phyloP scores from a whole-genome alignment of 2,888 invertebrate genomes.

The Pimpla rufipes region DNA sequence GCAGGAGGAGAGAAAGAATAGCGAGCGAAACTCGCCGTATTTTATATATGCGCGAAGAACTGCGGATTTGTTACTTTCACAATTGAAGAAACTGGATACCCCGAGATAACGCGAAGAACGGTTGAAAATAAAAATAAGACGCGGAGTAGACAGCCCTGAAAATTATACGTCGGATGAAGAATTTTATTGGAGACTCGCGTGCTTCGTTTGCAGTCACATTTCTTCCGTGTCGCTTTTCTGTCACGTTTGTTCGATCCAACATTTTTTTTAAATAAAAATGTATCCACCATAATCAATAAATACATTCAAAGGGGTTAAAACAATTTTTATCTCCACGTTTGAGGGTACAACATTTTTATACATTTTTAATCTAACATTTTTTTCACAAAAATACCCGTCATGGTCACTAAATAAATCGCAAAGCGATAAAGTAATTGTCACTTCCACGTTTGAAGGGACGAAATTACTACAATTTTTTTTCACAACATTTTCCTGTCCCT shows the following conservation, averaged over 20 bases:
- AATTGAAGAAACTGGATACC: conserved; percentile 50
- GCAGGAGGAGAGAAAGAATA: conserved; percentile 54
- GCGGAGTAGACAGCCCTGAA: background rate
- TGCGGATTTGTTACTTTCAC: conserved; percentile 48
- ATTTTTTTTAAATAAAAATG: too few species aligned
- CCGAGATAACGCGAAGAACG: background rate
- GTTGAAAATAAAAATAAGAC: background rate
- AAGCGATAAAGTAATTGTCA: too few species aligned
- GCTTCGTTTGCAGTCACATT: background rate
- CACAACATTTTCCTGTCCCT: too few species aligned
- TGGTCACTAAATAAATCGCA: too few species aligned
- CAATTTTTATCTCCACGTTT: background rate
- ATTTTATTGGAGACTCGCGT: background rate
- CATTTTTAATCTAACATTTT: too few species aligned
- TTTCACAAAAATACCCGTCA: too few species aligned
- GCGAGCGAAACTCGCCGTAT: conserved; percentile 51
- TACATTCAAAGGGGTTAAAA: too few species aligned
- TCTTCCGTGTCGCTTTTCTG: background rate
- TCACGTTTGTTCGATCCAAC: too few species aligned
- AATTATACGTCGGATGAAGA: background rate
- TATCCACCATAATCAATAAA: too few species aligned
- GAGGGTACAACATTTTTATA: too few species aligned
- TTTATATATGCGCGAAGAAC: conserved; percentile 26
- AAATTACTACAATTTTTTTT: too few species aligned
- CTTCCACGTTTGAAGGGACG: too few species aligned